Evolutionary conservation across 2,113 vertebrate genomes (phyloP).

Genomic region (Anarhynchus alexandrinus): DNA sequence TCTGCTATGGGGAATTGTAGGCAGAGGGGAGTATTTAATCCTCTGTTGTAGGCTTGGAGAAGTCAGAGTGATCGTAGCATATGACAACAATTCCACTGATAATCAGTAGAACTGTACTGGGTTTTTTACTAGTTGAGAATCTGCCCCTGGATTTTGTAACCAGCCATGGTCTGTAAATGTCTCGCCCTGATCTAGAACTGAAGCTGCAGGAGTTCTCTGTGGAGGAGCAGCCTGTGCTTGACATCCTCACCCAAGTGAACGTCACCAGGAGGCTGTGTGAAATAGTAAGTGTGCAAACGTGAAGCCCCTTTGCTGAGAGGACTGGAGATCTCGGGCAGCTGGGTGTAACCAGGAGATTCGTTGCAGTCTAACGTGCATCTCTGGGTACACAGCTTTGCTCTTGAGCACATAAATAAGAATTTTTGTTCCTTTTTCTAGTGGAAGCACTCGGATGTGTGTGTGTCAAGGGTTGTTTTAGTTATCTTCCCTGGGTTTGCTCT

Average conservation of each 20-base stretch:
- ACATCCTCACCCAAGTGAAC: slow-evolving; percentile 94
- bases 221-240: slow-evolving; percentile 81
- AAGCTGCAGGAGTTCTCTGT: slow-evolving; percentile 83
- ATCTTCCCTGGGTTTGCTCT: neutral
- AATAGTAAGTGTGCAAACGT: slow-evolving; percentile 71
- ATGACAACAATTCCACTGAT: no score
- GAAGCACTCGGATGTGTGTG: neutral
- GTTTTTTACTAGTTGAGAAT: no score
- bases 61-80: rapidly evolving
- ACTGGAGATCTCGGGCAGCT: neutral
- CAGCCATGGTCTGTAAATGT: rapidly evolving
- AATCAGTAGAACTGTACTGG: neutral
- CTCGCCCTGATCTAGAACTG: slow-evolving; percentile 65
- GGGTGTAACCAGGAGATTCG: neutral
- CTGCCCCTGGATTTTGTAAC: neutral
- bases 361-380: rapidly evolving
- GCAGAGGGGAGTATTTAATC: neutral
- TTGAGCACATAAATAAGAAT: no score
- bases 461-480: neutral
- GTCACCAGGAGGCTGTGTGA: slow-evolving; percentile 86
- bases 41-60: neutral
- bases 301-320: neutral
- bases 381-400: neutral
- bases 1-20: neutral
- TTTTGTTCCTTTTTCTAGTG: neutral